Evolutionary conservation across 2,113 vertebrate genomes (phyloP).

Genomic region (Pholis gunnellus): DNA sequence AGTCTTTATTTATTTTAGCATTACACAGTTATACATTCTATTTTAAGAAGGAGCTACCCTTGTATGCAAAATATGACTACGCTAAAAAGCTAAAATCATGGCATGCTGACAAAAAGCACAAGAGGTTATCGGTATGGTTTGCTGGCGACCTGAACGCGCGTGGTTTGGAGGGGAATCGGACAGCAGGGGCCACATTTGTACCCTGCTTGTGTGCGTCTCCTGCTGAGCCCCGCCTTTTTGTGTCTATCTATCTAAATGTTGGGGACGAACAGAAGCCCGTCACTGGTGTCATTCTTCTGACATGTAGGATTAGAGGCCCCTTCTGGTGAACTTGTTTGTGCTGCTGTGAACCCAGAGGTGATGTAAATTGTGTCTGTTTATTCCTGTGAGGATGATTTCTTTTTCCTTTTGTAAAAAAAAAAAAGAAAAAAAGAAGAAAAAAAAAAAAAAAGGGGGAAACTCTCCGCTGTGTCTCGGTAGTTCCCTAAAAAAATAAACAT

Average conservation of each 20-base stretch:
- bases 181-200: conserved; percentile 40
- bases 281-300: conserved; percentile 60
- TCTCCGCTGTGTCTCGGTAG: conserved; percentile 52
- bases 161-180: conserved; percentile 31
- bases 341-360: conserved; percentile 78
- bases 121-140: conserved; percentile 41
- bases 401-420: conserved; percentile 57
- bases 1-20: conserved; percentile 27
- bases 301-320: conserved; percentile 73
- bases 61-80: conserved; percentile 44
- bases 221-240: conserved; percentile 40
- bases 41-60: conserved; percentile 43
- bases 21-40: conserved; percentile 36
- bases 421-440: neutral
- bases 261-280: conserved; percentile 50
- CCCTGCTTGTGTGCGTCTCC: conserved; percentile 48
- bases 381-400: conserved; percentile 73
- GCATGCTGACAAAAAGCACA: conserved; percentile 58
- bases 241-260: conserved; percentile 66
- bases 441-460: conserved; percentile 20
- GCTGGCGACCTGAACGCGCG: conserved; percentile 41
- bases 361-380: conserved; percentile 80
- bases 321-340: conserved; percentile 77
- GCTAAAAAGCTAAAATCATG: conserved; percentile 25
- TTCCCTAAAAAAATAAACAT: conserved; percentile 51